phyloP scores from a whole-genome alignment of 2,797 vertebrate genomes.

The Gambelia wislizenii region DNA sequence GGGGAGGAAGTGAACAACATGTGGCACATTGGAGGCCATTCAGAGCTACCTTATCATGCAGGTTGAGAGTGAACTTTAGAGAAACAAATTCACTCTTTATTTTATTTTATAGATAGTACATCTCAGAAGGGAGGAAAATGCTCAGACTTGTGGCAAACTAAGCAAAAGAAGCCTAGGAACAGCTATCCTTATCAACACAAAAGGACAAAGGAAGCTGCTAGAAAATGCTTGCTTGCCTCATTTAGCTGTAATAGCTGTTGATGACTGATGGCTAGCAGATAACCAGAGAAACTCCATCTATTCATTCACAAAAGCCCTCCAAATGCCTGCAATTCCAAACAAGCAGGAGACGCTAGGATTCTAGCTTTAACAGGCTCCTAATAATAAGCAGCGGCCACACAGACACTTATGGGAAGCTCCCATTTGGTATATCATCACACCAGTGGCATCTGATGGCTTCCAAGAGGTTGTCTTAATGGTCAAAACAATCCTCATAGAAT shows the following conservation, averaged over 20 bases:
- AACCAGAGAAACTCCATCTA: neutral
- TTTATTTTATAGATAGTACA: neutral
- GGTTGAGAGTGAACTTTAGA: constrained; percentile 20
- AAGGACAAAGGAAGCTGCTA: neutral
- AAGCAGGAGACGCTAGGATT: too few species aligned
- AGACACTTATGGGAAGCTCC: too few species aligned
- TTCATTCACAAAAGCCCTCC: neutral
- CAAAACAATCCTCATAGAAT: too few species aligned
- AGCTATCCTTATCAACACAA: too few species aligned
- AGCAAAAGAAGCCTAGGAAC: neutral
- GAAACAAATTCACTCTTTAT: constrained; percentile 10
- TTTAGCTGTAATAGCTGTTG: neutral
- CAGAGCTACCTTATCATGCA: neutral
- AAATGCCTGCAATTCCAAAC: too few species aligned
- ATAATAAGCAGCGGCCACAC: too few species aligned
- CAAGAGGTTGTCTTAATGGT: too few species aligned
- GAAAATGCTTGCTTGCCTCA: neutral
- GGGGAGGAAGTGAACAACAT: constrained; percentile 43
- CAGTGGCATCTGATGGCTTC: too few species aligned
- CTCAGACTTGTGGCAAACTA: too few species aligned
- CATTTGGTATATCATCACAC: too few species aligned
- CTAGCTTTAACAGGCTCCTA: too few species aligned
- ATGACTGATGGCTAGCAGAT: neutral
- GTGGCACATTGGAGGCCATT: constrained; percentile 5
- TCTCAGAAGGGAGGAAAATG: too few species aligned